Evolutionary conservation across 2,113 vertebrate genomes (phyloP), one percentile per base, ranked within the genome.

Genomic region (Atherinomorus stipes): DNA sequence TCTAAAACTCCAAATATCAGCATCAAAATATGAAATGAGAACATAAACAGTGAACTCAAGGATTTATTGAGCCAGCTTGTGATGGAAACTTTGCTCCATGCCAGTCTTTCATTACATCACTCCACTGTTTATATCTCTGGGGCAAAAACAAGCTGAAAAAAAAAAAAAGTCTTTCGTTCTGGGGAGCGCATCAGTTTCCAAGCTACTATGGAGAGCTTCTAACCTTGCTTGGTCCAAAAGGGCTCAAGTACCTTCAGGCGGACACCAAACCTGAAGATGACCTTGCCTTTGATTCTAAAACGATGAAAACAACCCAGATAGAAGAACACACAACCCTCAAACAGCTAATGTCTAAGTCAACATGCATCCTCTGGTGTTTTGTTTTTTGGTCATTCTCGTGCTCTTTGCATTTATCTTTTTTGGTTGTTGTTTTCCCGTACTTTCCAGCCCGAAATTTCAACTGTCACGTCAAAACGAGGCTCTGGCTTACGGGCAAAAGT

Each of bases 401-500:
- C 22, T 57, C 31, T 34, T 9, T 34, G 31, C 61, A 7, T 19
- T 52, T 21, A 5, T 4, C 52, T 23, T 61, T 37, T 58, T 18
- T 42, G 13, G 16, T 51, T 4, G 12, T 21, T 42, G 13, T 21
- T 26, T 13, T 31, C 16, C 26, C 38, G 61, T 54, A 38, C 37
- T 71, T 71, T 72, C 26, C 50, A 63, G 23, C 40, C 31, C 37
- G 12, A 51, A 34, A 57, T 44, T 44, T 31, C 23, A 57, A 68
- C 44, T 26, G 23, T 51, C 4, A 25, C 54, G 51, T 64, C 16
- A 58, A 34, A 62, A 37, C 10, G n/a, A 31, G 38, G 44, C 34
- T 40, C 19, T 16, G 63, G 31, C 50, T 31, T 52, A 25, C 11
- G 16, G 49, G 47, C 63, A 26, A 7, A 37, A 51, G 49, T 51